Evolutionary conservation across 2,797 vertebrate genomes (phyloP), one percentile per base, ranked within the genome.

Genomic region (Lophotriccus pileatus): DNA sequence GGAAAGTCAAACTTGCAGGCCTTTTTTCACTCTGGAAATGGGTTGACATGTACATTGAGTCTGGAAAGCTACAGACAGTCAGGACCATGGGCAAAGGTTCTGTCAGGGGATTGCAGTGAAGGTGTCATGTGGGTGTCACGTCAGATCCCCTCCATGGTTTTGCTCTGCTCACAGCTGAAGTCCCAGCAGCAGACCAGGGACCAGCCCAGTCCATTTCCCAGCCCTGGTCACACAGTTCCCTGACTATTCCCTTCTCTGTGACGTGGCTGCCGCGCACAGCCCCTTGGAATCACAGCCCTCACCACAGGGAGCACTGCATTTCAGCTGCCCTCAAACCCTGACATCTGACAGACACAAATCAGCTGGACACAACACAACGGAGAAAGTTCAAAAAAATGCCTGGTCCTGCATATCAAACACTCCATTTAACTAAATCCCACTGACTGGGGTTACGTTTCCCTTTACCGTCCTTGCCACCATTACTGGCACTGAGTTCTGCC

Each of bases 21-120:
- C 24, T 8, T 30, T 55, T 91, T 93, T 70, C 3, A 6, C 39
- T 37, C 60, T 83, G 64, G 68, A 68, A 49, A 68, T 66, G 47
- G 16, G 5, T 47, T 52, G 55, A 41, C 0, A 0, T 44, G 27
- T 1, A 1, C 39, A 16, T 49, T 62, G 19, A 22, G 32, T 27
- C 55, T 84, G 84, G 50, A 83, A 49, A 91, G 70, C 58, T 43
- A 18, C 23, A 32, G 84, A 22, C 39, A 70, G 39, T 14, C 14
- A 6, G 74, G n/a, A 82, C 6, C 17, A 4, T 7, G 49, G 66
- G 20, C 78, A 69, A 64, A 68, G 47, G 39, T 37, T 67, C 21
- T 64, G 62, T 37, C 44, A 85, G 62, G 15, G 52, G 46, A 3
- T 14, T n/a, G 25, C 62, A 52, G 27, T 22, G 39, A 63, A 53